Percentiles rank a stretch among this genome's conserved stretches.
Evolutionary conservation across 1,140 invertebrate genomes (phyloP).

Genomic region (Cyclargus thomasi): DNA sequence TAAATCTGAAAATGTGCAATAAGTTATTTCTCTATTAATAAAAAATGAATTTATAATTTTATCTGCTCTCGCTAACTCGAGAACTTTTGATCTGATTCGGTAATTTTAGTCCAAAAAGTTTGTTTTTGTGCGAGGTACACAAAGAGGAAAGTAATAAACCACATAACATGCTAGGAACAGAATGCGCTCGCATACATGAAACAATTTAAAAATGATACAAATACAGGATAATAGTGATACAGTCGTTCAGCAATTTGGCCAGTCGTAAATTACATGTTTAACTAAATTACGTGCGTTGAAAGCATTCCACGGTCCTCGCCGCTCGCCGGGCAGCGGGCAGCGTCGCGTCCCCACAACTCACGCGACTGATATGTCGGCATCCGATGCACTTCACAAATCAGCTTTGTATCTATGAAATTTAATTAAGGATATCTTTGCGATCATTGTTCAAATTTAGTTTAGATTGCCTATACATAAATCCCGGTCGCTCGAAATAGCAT

Average conservation of each 20-base stretch:
- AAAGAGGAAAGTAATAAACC: too few relatives aligned
- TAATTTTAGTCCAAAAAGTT: too few relatives aligned
- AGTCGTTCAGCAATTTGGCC: constrained; percentile 56
- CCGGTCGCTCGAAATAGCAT: not conserved
- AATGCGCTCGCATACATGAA: not conserved
- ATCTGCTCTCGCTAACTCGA: too few relatives aligned
- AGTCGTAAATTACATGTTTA: constrained; percentile 73
- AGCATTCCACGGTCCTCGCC: constrained; percentile 57
- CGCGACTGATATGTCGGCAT: constrained; percentile 55
- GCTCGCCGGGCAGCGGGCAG: constrained; percentile 42
- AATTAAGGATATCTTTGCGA: constrained; percentile 45
- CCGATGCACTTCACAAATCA: constrained; percentile 56
- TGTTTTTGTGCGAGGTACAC: too few relatives aligned
- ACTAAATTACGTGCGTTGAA: constrained; percentile 71
- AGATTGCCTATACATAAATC: not conserved
- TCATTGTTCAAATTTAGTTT: constrained; percentile 25
- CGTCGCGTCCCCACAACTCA: constrained; percentile 47
- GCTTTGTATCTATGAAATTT: constrained; percentile 64
- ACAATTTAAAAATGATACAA: not conserved
- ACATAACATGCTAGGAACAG: not conserved
- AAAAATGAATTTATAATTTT: too few relatives aligned
- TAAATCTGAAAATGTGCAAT: too few relatives aligned
- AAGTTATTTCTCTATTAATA: too few relatives aligned
- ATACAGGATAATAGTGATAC: constrained; percentile 9
- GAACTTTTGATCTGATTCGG: too few relatives aligned